Conservation (phyloP, 2,797 vertebrate species). For the Novumbra hubbsi region DNA sequence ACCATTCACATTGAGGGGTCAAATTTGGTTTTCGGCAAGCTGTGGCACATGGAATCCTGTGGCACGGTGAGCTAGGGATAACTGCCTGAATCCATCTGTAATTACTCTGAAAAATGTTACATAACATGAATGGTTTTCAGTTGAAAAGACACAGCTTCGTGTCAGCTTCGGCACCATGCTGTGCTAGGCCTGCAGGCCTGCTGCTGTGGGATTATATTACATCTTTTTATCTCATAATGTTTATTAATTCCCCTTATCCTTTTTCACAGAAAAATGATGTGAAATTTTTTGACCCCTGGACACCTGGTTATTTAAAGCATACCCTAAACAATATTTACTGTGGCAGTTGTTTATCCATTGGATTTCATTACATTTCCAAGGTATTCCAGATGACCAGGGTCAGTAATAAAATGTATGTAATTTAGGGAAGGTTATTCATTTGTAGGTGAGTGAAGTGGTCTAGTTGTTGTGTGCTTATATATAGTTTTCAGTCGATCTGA, state of each 20-base stretch:
- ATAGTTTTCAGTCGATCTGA: neutral
- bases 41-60: neutral
- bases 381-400: neutral
- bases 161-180: slow-evolving; percentile 5
- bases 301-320: neutral
- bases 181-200: neutral
- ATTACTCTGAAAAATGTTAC: slow-evolving; percentile 10
- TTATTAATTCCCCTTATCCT: neutral
- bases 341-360: neutral
- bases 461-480: neutral
- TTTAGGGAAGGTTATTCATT: neutral
- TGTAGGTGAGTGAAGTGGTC: neutral
- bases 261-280: slow-evolving; percentile 9
- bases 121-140: slow-evolving; percentile 9
- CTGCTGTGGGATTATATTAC: neutral
- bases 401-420: neutral
- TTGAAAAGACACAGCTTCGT: slow-evolving; percentile 2
- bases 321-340: neutral
- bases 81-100: neutral
- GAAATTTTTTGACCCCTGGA: neutral
- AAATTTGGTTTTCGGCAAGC: slow-evolving; percentile 6
- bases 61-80: neutral
- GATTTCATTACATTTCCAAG: neutral
- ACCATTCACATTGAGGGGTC: neutral
- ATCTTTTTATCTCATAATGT: neutral